Conservation (phyloP, 2,888 invertebrate species). For the Apamea sordens region DNA sequence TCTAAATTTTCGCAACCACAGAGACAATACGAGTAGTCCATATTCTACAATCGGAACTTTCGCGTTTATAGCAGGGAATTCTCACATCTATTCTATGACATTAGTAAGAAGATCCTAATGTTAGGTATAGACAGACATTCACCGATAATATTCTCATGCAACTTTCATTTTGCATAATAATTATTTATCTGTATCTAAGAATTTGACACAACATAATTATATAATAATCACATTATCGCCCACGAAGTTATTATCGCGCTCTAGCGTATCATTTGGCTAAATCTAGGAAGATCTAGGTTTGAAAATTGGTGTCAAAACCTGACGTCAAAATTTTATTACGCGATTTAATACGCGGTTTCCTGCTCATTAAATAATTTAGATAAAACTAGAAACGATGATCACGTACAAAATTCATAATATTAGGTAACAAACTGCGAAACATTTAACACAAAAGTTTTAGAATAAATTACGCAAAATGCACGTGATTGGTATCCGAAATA, state of each 20-base stretch:
- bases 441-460: neutral
- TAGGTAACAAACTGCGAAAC: slow-evolving; percentile 21
- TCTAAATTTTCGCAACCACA: too few relatives aligned
- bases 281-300: slow-evolving; percentile 50
- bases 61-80: neutral
- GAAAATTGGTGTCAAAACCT: slow-evolving; percentile 41
- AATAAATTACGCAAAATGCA: slow-evolving; percentile 12
- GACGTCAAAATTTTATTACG: slow-evolving; percentile 15
- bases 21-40: neutral
- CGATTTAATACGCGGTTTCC: slow-evolving; percentile 21
- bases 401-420: neutral
- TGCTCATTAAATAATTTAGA: neutral
- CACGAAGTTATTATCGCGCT: slow-evolving; percentile 19
- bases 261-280: slow-evolving; percentile 45
- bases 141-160: slow-evolving; percentile 13
- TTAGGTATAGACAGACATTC: slow-evolving; percentile 8
- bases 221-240: slow-evolving; percentile 42
- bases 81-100: neutral
- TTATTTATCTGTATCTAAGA: slow-evolving; percentile 20
- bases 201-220: slow-evolving; percentile 44
- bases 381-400: neutral
- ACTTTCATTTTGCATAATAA: slow-evolving; percentile 47
- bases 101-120: neutral
- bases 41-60: neutral
- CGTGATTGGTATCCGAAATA: slow-evolving; percentile 15